phyloP scores from a whole-genome alignment of 2,797 vertebrate species.

The Hyperoplus immaculatus region DNA sequence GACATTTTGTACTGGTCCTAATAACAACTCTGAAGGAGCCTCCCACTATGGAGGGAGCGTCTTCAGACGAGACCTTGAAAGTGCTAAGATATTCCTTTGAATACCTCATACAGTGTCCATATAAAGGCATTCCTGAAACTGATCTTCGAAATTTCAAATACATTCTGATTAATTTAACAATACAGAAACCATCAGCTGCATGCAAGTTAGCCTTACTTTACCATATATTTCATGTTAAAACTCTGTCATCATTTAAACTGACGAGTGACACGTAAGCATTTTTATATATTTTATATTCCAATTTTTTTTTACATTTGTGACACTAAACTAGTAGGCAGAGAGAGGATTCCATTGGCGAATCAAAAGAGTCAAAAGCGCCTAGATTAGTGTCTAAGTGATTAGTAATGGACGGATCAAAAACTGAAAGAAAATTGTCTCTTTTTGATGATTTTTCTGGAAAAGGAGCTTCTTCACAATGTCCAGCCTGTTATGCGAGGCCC shows the following conservation, averaged over 20 bases:
- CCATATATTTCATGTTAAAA: background rate
- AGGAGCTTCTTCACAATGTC: background rate
- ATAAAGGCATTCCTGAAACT: background rate
- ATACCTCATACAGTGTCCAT: background rate
- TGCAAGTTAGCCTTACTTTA: background rate
- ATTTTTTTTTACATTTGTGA: background rate
- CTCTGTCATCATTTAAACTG: background rate
- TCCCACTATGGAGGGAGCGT: background rate
- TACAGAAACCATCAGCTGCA: background rate
- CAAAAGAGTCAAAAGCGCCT: background rate
- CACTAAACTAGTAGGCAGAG: background rate
- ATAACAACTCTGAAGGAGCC: too few relatives aligned
- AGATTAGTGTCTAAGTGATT: background rate
- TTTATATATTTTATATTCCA: background rate
- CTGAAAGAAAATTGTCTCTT: background rate
- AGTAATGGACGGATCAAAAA: background rate
- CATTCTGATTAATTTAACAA: background rate
- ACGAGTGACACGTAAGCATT: background rate
- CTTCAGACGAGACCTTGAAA: background rate
- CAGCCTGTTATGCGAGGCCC: background rate
- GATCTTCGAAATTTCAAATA: background rate
- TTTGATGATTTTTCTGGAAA: conserved; percentile 1
- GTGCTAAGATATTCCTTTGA: background rate
- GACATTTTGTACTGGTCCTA: too few relatives aligned
- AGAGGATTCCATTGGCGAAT: background rate